These are phyloP conservation scores for Pseudopipra pipra DNA, from an alignment of 2,113 vertebrate species.

Conservation along the genomic window DNA sequence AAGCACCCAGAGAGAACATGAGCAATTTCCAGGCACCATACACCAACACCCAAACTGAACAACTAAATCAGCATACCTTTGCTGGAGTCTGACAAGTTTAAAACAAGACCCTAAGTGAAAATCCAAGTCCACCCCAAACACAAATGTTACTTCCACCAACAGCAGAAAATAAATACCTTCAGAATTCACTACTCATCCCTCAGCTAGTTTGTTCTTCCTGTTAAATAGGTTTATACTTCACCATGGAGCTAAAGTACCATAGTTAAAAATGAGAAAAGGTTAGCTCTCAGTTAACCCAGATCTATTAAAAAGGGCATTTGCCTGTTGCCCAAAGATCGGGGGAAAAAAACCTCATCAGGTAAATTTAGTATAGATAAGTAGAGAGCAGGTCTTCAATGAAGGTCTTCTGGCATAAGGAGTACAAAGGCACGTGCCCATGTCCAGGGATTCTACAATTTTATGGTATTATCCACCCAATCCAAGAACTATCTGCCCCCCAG, in stretches of 20 bases:
- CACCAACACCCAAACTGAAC: neutral
- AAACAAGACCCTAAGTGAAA: neutral
- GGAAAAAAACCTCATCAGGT: no score
- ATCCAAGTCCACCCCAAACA: neutral
- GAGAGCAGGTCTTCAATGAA: no score
- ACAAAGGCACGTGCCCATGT: no score
- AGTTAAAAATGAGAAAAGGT: neutral
- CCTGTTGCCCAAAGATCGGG: no score
- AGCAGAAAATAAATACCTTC: neutral
- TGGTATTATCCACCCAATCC: no score
- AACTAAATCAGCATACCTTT: neutral
- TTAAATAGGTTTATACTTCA: neutral
- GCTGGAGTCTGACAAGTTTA: neutral
- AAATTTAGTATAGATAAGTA: no score
- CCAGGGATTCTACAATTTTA: no score
- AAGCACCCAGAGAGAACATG: rapidly evolving
- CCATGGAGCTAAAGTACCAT: neutral
- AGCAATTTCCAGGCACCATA: neutral
- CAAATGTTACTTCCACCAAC: neutral
- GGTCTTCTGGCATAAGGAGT: no score
- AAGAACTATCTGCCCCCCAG: no score
- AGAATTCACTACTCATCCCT: neutral
- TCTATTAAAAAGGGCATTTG: neutral
- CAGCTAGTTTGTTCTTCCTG: neutral
- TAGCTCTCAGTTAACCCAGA: neutral